These are phyloP conservation scores for Tromatobia lineatoria DNA, from an alignment of 2,888 invertebrate species.

Conservation along the genomic window DNA sequence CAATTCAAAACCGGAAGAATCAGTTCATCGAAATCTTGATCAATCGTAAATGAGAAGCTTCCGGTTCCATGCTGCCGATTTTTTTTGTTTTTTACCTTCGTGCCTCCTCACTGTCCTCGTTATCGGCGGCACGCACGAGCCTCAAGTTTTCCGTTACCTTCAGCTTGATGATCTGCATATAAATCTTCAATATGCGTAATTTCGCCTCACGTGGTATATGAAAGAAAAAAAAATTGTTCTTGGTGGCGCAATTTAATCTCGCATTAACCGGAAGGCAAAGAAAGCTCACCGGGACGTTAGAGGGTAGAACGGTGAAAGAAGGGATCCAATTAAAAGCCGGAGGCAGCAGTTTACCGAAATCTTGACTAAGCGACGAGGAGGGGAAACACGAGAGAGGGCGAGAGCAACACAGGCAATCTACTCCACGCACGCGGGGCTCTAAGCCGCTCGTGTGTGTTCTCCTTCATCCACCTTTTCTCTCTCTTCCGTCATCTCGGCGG, in stretches of 20 bases:
- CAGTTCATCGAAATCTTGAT: slow-evolving; percentile 69
- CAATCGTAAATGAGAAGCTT: slow-evolving; percentile 48
- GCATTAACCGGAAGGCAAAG: slow-evolving; percentile 48
- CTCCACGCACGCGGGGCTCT: slow-evolving; percentile 71
- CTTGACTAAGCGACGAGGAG: slow-evolving; percentile 62
- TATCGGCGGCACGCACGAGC: too few species aligned
- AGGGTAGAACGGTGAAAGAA: slow-evolving; percentile 54
- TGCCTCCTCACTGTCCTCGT: too few species aligned
- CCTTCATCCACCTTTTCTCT: slow-evolving; percentile 46
- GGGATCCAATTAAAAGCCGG: slow-evolving; percentile 73
- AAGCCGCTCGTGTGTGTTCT: slow-evolving; percentile 68
- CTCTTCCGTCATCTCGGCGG: slow-evolving; percentile 60
- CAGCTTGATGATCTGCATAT: neutral
- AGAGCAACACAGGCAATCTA: slow-evolving; percentile 74
- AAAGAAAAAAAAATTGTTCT: slow-evolving; percentile 26
- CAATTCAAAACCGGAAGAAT: slow-evolving; percentile 72
- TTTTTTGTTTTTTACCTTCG: too few species aligned
- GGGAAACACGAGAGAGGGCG: slow-evolving; percentile 55
- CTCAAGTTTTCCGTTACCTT: too few species aligned
- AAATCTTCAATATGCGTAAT: slow-evolving; percentile 1
- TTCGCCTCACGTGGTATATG: neutral
- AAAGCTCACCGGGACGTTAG: slow-evolving; percentile 12
- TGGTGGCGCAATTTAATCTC: slow-evolving; percentile 50
- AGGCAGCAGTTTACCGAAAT: slow-evolving; percentile 69
- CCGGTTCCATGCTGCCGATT: too few species aligned